Percentiles rank a stretch among this genome's conserved stretches.
Conservation (phyloP, 2,113 vertebrate genomes). For the Serilophus lunatus region DNA sequence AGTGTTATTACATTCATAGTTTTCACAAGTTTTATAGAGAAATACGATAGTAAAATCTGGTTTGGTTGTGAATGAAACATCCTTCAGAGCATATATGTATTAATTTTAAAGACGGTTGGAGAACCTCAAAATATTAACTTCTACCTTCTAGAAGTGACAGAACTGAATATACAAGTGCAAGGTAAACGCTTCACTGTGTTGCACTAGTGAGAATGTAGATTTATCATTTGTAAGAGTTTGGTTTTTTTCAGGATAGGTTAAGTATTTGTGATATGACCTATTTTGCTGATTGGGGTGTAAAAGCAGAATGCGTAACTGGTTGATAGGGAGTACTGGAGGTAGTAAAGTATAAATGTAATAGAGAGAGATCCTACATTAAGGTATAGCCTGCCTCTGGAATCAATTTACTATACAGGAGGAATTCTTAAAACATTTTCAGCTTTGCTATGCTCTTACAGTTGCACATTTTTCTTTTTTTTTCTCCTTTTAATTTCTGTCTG, state of each 20-base stretch:
- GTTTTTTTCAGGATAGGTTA: background rate
- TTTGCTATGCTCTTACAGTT: background rate
- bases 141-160: background rate
- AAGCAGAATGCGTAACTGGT: background rate
- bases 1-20: background rate
- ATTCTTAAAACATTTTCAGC: background rate
- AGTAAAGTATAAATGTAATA: background rate
- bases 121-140: background rate
- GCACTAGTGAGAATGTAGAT: background rate
- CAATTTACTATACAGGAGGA: background rate
- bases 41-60: background rate
- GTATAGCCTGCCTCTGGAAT: background rate
- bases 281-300: background rate
- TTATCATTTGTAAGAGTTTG: background rate
- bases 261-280: background rate
- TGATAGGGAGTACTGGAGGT: background rate
- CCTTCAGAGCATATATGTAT: background rate
- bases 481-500: background rate
- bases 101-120: background rate
- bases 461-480: background rate
- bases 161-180: background rate
- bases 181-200: background rate
- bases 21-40: background rate
- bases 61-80: background rate
- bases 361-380: background rate